These are phyloP conservation scores for Parnassius mnemosyne DNA, from an alignment of 2,888 invertebrate species.

Conservation along the genomic window DNA sequence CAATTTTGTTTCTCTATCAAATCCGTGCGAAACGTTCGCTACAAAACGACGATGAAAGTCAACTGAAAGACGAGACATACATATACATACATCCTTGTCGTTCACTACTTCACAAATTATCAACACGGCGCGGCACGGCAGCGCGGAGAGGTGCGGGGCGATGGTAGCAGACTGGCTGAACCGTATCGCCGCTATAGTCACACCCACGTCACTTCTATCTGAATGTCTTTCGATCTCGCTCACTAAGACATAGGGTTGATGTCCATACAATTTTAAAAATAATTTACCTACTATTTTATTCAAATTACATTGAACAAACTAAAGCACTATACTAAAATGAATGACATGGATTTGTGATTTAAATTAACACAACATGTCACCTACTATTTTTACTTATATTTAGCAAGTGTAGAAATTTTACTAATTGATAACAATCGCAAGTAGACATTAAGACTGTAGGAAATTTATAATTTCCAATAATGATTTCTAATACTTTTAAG, in stretches of 20 bases:
- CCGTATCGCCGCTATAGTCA: constrained; percentile 65
- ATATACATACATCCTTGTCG: constrained; percentile 79
- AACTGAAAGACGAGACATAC: constrained; percentile 80
- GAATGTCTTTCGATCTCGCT: constrained; percentile 66
- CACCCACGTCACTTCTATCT: constrained; percentile 58
- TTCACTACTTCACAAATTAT: constrained; percentile 74
- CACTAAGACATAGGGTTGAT: constrained; percentile 35
- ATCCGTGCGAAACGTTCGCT: constrained; percentile 78
- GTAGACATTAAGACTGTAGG: too few relatives aligned
- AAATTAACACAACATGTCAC: too few relatives aligned
- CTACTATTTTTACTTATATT: too few relatives aligned
- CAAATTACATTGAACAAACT: too few relatives aligned
- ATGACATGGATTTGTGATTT: too few relatives aligned
- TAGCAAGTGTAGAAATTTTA: too few relatives aligned
- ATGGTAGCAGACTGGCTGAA: constrained; percentile 35
- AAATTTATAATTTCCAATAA: too few relatives aligned
- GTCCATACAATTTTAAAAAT: too few relatives aligned
- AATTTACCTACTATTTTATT: too few relatives aligned
- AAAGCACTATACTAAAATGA: too few relatives aligned
- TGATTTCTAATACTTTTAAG: too few relatives aligned
- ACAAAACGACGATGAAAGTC: constrained; percentile 80
- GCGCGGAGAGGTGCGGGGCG: constrained; percentile 47
- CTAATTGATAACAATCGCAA: too few relatives aligned
- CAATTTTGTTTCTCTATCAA: constrained; percentile 65
- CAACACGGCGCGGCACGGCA: constrained; percentile 45